These are phyloP conservation scores for Drosophila anceps DNA, from an alignment of 2,888 invertebrate species.

Conservation along the genomic window DNA sequence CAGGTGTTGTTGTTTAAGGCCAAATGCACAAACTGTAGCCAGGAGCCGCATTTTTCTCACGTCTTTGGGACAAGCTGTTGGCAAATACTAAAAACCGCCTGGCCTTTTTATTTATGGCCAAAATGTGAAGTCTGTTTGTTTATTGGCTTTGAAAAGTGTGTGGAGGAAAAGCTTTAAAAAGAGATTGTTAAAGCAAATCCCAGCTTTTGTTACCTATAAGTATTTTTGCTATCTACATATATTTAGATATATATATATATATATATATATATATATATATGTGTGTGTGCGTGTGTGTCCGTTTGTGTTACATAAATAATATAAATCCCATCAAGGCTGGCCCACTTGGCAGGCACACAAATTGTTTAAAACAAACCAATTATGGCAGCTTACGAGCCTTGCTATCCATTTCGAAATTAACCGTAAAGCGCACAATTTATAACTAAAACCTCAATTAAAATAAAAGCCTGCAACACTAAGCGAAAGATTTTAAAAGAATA, in stretches of 20 bases:
- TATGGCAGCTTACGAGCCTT: slow-evolving; percentile 51
- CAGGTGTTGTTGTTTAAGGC: slow-evolving; percentile 54
- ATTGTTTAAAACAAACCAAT: slow-evolving; percentile 50
- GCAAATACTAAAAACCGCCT: slow-evolving; percentile 44
- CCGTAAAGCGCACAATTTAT: slow-evolving; percentile 56
- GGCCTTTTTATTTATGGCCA: slow-evolving; percentile 61
- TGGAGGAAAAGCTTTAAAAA: slow-evolving; percentile 4
- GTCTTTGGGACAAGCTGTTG: slow-evolving; percentile 52
- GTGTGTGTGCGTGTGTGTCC: neutral
- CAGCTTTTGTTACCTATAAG: neutral
- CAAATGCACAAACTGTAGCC: slow-evolving; percentile 8
- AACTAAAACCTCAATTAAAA: slow-evolving; percentile 70
- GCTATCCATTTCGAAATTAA: slow-evolving; percentile 57
- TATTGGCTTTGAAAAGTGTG: slow-evolving; percentile 41
- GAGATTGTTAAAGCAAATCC: neutral
- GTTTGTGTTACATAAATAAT: slow-evolving; percentile 10
- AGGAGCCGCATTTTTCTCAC: slow-evolving; percentile 61
- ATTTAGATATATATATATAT: neutral
- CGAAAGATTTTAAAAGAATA: slow-evolving; percentile 40
- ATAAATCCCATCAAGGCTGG: slow-evolving; percentile 30
- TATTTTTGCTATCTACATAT: neutral
- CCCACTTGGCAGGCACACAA: slow-evolving; percentile 30
- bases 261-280: neutral
- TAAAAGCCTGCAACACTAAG: slow-evolving; percentile 38
- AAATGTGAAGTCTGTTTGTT: slow-evolving; percentile 58